Base-by-base conservation (phyloP, 2,797 vertebrate genomes). In the Peromyscus attwateri region DNA sequence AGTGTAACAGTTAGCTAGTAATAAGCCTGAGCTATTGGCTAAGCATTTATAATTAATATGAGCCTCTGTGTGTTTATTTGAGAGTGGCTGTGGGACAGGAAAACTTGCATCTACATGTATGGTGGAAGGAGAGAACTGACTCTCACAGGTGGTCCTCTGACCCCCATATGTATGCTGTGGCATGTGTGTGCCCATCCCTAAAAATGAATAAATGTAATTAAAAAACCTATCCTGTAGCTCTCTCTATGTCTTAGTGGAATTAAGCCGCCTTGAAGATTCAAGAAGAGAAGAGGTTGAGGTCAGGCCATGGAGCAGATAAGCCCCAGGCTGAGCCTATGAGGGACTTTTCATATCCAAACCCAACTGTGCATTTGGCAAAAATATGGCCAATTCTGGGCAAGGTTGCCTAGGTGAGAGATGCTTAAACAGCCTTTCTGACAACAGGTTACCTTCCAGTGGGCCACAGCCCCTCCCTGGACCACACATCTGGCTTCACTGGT, bases 171-270 rank as follows among this genome's bases (percentile, higher is more conserved):
- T 10, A 52, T 71, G 34, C 34, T 55, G 12, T 37, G 40, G 60
- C 17, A 14, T n/a, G 40, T 8, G 29, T 49, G 83, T 81, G 11
- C 43, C 64, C 64, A 49, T 12, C 11, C 64, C 19, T n/a, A 13
- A 19, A 68, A 25, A 68, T 49, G 31, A 73, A 57, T 40, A 87
- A 55, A 71, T 57, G 34, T 55, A 23, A 55, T 49, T 37, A 9
- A 11, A 57, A 57, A 92, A 81, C 52, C 95, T 68, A 23, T 29
- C 76, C 87, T 46, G 52, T 83, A 68, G 83, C 73, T 91, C 84
- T 81, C 40, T 66, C 3, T 66, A 10, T 3, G 66, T 16, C 0
- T 29, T 52, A 52, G 77, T 12, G 37, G 49, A 60, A 66, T 2
- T 6, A 91, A 68, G 1, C 43, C 8, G 25, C 14, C 92, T 49